A percentile compares a stretch with the other conserved stretches of the same genome.
Evolutionary conservation across 1,140 invertebrate species (phyloP).

Genomic region (Papilio polyxenes): DNA sequence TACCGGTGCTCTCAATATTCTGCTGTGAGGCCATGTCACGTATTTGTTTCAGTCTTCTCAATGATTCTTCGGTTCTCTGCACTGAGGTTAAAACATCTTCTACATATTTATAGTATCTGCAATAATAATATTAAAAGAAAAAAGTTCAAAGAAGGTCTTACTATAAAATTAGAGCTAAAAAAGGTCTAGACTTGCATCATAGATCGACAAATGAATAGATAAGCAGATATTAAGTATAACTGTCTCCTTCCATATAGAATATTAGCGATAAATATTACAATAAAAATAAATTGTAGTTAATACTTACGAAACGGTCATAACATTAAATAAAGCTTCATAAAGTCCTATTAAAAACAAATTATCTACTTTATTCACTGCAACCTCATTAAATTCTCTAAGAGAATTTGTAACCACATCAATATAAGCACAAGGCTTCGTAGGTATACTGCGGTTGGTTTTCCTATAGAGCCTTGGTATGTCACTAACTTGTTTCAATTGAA

Average conservation of each 20-base stretch:
- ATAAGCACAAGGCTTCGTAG: slow-evolving; percentile 89
- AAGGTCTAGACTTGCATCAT: no score
- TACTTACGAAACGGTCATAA: slow-evolving; percentile 86
- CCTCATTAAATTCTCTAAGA: slow-evolving; percentile 83
- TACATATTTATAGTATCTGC: slow-evolving; percentile 90
- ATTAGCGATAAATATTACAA: neutral
- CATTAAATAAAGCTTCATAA: slow-evolving; percentile 82
- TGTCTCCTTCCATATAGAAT: neutral
- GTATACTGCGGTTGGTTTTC: slow-evolving; percentile 94
- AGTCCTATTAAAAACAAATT: slow-evolving; percentile 80
- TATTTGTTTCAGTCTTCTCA: slow-evolving; percentile 93
- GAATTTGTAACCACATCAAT: slow-evolving; percentile 85
- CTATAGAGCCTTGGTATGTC: slow-evolving; percentile 96
- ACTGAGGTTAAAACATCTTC: slow-evolving; percentile 94
- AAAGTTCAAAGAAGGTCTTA: neutral
- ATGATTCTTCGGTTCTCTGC: slow-evolving; percentile 96
- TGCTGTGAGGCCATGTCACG: slow-evolving; percentile 84
- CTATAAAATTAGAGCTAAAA: neutral
- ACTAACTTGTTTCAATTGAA: slow-evolving; percentile 87
- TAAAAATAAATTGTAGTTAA: slow-evolving; percentile 39
- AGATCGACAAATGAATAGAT: no score
- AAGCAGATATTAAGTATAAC: neutral
- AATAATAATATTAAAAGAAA: slow-evolving; percentile 48
- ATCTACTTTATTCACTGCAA: slow-evolving; percentile 81
- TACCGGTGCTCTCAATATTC: slow-evolving; percentile 68